Evolutionary conservation across 2,113 vertebrate species (phyloP).

Genomic region (Mirza zaza): DNA sequence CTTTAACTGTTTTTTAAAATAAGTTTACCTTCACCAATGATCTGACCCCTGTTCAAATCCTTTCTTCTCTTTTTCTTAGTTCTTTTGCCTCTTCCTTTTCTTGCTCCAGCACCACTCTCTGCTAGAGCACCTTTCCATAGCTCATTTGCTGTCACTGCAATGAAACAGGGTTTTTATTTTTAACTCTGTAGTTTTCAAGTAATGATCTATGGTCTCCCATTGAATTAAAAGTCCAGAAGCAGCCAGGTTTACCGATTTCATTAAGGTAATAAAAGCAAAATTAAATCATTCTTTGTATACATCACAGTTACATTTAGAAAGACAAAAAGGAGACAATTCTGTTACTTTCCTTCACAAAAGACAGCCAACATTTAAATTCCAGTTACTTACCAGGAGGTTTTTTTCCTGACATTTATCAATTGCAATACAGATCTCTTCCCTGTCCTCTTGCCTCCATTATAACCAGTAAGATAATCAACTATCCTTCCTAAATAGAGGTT

Average conservation of each 20-base stretch:
- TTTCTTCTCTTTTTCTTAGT: constrained; percentile 90
- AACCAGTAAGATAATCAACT: background rate
- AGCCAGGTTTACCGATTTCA: background rate
- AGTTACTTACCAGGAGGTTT: background rate
- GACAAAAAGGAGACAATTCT: background rate
- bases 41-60: constrained; percentile 89
- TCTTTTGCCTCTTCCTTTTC: constrained; percentile 94
- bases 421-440: background rate
- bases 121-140: constrained; percentile 95
- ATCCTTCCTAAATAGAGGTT: background rate
- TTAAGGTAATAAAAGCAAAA: background rate
- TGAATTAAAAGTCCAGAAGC: background rate
- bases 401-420: background rate
- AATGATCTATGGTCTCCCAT: background rate
- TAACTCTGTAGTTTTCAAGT: background rate
- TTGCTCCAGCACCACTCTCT: constrained; percentile 87
- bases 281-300: background rate
- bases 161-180: background rate
- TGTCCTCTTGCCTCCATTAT: background rate
- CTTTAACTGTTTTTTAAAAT: background rate
- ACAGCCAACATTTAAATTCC: background rate
- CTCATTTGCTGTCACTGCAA: constrained; percentile 93
- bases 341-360: background rate
- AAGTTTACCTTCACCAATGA: constrained; percentile 92
- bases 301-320: background rate